Conservation (phyloP, 2,113 vertebrate genomes). For the Zapornia atra region DNA sequence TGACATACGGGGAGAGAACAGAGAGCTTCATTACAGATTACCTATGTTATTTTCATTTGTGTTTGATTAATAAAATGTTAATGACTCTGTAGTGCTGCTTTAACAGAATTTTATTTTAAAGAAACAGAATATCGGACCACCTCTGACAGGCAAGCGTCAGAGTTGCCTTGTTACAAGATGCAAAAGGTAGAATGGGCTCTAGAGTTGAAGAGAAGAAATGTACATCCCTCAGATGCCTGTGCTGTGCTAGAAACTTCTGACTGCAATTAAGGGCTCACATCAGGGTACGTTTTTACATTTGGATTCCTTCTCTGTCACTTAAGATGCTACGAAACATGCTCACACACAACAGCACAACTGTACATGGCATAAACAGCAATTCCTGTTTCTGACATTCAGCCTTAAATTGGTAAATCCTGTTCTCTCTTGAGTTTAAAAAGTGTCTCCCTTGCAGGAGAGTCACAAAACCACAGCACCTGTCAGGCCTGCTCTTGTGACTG, state of each 20-base stretch:
- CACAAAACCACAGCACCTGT: neutral
- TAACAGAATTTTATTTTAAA: neutral
- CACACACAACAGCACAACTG: neutral
- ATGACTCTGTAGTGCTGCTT: neutral
- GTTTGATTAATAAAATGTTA: neutral
- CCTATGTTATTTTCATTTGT: neutral
- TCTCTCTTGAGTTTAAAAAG: neutral
- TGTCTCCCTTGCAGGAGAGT: neutral
- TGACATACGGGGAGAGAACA: neutral
- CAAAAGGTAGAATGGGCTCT: neutral
- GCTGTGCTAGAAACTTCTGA: neutral
- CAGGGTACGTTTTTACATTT: neutral
- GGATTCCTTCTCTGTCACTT: neutral
- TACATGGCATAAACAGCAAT: neutral
- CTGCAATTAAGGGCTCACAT: fast-evolving
- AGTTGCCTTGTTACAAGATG: neutral
- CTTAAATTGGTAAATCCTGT: neutral
- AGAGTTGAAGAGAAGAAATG: neutral
- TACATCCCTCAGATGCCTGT: neutral
- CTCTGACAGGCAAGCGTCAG: neutral
- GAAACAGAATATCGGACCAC: neutral
- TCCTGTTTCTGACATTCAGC: neutral
- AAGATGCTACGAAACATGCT: neutral
- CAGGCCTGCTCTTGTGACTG: neutral
- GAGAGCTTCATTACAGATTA: neutral